These are phyloP conservation scores for Pygocentrus nattereri DNA, from an alignment of 2,797 vertebrate genomes.

Conservation along the genomic window DNA sequence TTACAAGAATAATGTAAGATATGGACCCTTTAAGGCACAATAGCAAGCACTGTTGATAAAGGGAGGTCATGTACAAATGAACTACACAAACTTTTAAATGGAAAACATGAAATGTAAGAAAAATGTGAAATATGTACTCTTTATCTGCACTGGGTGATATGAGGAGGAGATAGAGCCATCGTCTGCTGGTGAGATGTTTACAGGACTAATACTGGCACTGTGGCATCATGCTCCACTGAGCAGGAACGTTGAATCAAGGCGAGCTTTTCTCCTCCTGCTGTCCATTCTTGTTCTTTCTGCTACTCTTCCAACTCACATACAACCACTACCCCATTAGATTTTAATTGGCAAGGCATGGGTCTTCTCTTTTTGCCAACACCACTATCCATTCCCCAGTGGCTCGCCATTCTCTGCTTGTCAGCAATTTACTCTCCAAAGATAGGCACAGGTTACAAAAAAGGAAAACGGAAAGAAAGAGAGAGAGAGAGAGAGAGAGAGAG, in stretches of 20 bases:
- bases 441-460: constrained; percentile 33
- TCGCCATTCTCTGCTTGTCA: constrained; percentile 60
- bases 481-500: constrained; percentile 3
- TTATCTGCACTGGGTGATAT: not conserved
- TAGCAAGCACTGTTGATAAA: not conserved
- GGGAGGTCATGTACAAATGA: not conserved
- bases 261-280: constrained; percentile 4
- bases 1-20: no score
- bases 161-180: constrained; percentile 18
- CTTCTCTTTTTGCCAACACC: constrained; percentile 34
- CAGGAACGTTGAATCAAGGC: constrained; percentile 19
- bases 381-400: constrained; percentile 43
- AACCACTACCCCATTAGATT: constrained; percentile 40
- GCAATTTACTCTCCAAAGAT: constrained; percentile 65
- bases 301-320: constrained; percentile 24
- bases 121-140: not conserved
- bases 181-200: not conserved
- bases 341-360: constrained; percentile 61
- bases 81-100: not conserved
- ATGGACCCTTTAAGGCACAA: no score
- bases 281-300: constrained; percentile 17
- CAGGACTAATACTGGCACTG: constrained; percentile 32
- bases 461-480: constrained; percentile 1
- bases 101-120: not conserved
- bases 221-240: constrained; percentile 11